These are phyloP conservation scores for Andrena bucephala DNA, from an alignment of 2,888 invertebrate species.

Conservation along the genomic window DNA sequence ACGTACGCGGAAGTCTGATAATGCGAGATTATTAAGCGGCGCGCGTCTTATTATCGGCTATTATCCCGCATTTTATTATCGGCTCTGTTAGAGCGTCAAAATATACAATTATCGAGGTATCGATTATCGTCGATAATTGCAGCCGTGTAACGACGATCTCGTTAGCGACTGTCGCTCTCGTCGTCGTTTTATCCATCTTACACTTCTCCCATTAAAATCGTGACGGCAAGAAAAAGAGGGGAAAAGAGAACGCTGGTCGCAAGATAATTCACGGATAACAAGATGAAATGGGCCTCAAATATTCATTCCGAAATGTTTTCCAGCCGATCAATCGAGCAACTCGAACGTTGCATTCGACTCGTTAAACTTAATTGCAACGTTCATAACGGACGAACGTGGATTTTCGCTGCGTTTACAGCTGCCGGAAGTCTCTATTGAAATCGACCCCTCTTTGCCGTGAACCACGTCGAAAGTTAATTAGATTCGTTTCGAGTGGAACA, in stretches of 20 bases:
- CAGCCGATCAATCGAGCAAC: slow-evolving; percentile 42
- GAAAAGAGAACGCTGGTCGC: slow-evolving; percentile 16
- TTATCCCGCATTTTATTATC: slow-evolving; percentile 50
- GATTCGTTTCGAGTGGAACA: slow-evolving; percentile 17
- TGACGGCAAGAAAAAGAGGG: slow-evolving; percentile 35
- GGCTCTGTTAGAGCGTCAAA: slow-evolving; percentile 46
- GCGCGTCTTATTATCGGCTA: slow-evolving; percentile 43
- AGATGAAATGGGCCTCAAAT: slow-evolving; percentile 47
- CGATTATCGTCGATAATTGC: slow-evolving; percentile 75
- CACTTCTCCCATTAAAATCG: slow-evolving; percentile 73
- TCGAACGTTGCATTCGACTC: slow-evolving; percentile 29
- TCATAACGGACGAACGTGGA: background rate
- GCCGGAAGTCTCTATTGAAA: slow-evolving; percentile 8
- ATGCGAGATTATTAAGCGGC: slow-evolving; percentile 23
- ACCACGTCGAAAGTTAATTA: slow-evolving; percentile 37
- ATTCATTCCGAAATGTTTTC: slow-evolving; percentile 45
- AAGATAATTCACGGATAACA: slow-evolving; percentile 59
- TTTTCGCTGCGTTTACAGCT: slow-evolving; percentile 28
- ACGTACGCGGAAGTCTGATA: slow-evolving; percentile 19
- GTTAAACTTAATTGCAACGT: slow-evolving; percentile 33
- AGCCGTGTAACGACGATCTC: slow-evolving; percentile 73
- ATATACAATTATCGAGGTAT: slow-evolving; percentile 66
- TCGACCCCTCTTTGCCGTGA: background rate
- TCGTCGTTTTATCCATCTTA: slow-evolving; percentile 59
- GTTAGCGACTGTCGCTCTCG: slow-evolving; percentile 70